Conservation (phyloP, 2,888 invertebrate genomes). For the Nesidiocoris tenuis region DNA sequence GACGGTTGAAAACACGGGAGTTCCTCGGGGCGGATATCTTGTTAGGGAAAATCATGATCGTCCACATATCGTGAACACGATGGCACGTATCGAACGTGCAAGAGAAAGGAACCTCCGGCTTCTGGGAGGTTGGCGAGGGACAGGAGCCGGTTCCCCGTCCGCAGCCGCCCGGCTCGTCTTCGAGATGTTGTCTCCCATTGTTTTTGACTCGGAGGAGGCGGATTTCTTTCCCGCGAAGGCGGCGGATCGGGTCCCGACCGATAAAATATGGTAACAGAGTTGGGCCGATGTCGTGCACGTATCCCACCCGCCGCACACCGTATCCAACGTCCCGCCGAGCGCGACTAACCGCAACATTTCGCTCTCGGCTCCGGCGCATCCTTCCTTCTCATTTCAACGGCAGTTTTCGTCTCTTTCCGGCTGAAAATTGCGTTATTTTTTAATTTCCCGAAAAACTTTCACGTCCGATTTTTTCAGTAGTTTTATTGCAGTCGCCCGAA, state of each 20-base stretch:
- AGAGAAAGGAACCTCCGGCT: conserved; percentile 36
- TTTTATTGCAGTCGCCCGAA: too few species aligned
- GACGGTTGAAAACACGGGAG: background rate
- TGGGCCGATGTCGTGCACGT: conserved; percentile 28
- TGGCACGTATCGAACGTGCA: conserved; percentile 20
- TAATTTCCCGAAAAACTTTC: too few species aligned
- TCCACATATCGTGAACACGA: conserved; percentile 35
- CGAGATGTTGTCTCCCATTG: conserved; percentile 40
- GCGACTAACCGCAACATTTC: background rate
- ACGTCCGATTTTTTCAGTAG: too few species aligned
- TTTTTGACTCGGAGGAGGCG: conserved; percentile 20
- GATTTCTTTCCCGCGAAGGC: background rate
- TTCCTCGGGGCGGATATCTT: conserved; percentile 1
- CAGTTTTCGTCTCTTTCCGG: too few species aligned
- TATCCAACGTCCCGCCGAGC: background rate
- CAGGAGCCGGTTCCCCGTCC: background rate
- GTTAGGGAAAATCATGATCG: conserved; percentile 33
- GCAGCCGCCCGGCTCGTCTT: background rate
- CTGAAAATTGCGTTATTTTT: too few species aligned
- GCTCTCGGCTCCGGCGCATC: background rate
- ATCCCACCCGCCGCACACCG: background rate
- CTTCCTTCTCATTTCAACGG: conserved; percentile 9
- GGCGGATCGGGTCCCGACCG: conserved; percentile 34
- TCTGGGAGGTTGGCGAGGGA: conserved; percentile 21
- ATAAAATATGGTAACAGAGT: conserved; percentile 42